Conservation (phyloP, 1,140 invertebrate species). For the Sminthurinus signatus region DNA sequence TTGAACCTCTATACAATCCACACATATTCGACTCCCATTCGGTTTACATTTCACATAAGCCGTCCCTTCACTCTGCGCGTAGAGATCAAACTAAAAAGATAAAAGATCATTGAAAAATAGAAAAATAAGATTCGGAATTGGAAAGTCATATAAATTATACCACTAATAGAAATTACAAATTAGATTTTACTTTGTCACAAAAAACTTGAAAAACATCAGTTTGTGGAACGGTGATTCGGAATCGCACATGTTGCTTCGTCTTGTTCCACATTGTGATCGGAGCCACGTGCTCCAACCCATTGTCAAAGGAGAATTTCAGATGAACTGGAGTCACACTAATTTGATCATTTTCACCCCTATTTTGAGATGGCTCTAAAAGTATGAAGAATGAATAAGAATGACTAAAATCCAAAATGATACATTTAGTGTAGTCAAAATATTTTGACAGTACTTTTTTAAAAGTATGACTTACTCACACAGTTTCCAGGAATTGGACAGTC, state of each 20-base stretch:
- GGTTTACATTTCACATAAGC: conserved; percentile 1
- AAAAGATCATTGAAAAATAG: too few species aligned
- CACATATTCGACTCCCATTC: not conserved
- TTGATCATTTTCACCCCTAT: not conserved
- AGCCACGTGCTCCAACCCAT: not conserved
- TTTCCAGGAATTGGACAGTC: not conserved
- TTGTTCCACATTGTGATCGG: not conserved
- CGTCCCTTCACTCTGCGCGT: too few species aligned
- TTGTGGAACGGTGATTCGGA: not conserved
- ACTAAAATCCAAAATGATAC: too few species aligned
- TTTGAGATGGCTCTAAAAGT: too few species aligned
- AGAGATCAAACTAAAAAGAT: too few species aligned
- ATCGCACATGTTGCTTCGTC: not conserved
- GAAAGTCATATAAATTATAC: not conserved
- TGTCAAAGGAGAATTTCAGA: not conserved
- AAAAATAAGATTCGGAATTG: not conserved
- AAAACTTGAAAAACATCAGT: not conserved
- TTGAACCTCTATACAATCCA: conserved; percentile 3
- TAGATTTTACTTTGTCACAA: not conserved
- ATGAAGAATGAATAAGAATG: too few species aligned
- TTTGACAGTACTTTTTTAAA: not conserved
- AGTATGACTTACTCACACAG: not conserved
- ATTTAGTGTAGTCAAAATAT: not conserved
- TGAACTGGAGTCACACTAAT: not conserved
- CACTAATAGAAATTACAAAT: not conserved